Base-by-base conservation (phyloP, 2,888 invertebrate genomes). In the Chelonus formosanus region DNA sequence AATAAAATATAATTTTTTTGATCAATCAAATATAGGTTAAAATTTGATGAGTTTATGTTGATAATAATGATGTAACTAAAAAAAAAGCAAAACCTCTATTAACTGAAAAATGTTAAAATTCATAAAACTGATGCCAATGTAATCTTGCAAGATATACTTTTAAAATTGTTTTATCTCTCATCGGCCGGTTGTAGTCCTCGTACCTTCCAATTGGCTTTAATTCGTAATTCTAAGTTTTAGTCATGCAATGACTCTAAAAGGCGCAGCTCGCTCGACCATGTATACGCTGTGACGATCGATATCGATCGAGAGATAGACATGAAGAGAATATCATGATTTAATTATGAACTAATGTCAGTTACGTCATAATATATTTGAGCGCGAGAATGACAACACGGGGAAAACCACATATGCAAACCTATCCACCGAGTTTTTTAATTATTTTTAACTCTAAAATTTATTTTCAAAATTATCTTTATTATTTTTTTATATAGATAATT, bases 131-230 rank as follows among this genome's bases (percentile, higher is more conserved):
- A 63, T 10, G 32, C 7, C 5, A 57, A 40, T 50, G 8, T 50
- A 55, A 43, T 7, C 44, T 52, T 5, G 36, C 55, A 10, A 45
- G 57, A 52, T 20, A 5, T 63, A 35, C 40, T 53, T 60, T 36
- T 7, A 59, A 63, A 10, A 40, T 64, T 35, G 58, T 59, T 52
- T 54, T 50, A 63, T 64, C 67, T 64, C 60, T 56, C 66, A 55
- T 66, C 65, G 31, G 63, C 62, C 72, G 75, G 71, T 74, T 73
- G 74, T 71, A 75, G 76, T 73, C 75, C 73, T 75, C 76, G 79
- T 78, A 80, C 80, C 79, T 80, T 78, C 75, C 74, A 77, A 80
- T 80, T 79, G 80, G 80, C 78, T 80, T 80, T 80, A 80, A 76
- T 74, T 77, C 73, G 76, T 76, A 52, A 77, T 73, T 74, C 74